A percentile compares a stretch with the other conserved stretches of the same genome.
Conservation (phyloP, 2,888 invertebrate species). For the Metellina segmentata region DNA sequence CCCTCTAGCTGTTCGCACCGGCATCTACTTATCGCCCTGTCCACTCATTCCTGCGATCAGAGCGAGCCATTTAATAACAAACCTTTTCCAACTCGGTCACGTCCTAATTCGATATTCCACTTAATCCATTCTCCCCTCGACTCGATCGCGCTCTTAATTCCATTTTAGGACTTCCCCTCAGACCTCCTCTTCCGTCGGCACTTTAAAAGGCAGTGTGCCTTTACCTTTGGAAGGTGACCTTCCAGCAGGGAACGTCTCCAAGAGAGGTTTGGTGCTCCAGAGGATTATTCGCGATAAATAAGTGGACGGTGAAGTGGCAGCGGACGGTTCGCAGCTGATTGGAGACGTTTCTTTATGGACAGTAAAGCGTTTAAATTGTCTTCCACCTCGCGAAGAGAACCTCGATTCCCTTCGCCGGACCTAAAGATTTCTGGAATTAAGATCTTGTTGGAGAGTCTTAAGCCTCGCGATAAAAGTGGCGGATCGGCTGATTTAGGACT, state of each 20-base stretch:
- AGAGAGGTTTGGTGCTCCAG: not conserved
- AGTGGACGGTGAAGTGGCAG: constrained; percentile 23
- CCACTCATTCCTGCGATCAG: constrained; percentile 2
- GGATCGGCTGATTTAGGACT: not conserved
- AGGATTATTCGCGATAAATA: constrained; percentile 34
- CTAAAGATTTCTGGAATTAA: not conserved
- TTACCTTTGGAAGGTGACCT: not conserved
- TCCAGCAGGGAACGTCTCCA: not conserved
- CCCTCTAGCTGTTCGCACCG: not conserved
- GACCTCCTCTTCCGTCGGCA: constrained; percentile 12
- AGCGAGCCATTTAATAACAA: constrained; percentile 63
- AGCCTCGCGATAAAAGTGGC: constrained; percentile 1
- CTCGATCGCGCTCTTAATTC: constrained; percentile 68
- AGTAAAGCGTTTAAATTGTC: constrained; percentile 26
- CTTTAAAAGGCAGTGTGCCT: constrained; percentile 9
- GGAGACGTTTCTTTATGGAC: constrained; percentile 6
- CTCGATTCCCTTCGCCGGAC: not conserved
- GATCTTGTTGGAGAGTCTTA: not conserved
- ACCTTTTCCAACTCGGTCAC: constrained; percentile 67
- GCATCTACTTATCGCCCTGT: constrained; percentile 13
- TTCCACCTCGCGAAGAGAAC: not conserved
- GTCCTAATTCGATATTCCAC: constrained; percentile 74
- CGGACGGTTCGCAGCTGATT: constrained; percentile 20
- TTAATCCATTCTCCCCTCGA: constrained; percentile 57
- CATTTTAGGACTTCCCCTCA: constrained; percentile 50